These are phyloP conservation scores for Lota lota DNA, from an alignment of 2,113 vertebrate genomes.

Conservation along the genomic window DNA sequence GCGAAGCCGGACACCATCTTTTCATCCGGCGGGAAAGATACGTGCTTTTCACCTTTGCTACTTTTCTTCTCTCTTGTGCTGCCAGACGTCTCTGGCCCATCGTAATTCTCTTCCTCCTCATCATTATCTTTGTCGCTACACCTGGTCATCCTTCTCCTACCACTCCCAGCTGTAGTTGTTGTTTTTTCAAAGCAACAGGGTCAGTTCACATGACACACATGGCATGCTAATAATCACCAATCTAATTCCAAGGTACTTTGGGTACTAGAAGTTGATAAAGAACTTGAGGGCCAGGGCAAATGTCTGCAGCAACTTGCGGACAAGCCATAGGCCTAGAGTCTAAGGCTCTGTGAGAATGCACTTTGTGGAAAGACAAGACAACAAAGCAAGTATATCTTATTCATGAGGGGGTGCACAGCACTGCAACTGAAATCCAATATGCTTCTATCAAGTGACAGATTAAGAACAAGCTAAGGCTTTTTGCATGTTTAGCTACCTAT, in stretches of 20 bases:
- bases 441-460: conserved; percentile 59
- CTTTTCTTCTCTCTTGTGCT: conserved; percentile 31
- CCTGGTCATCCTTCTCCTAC: conserved; percentile 43
- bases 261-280: too few species aligned
- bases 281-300: too few species aligned
- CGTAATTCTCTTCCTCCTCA: conserved; percentile 30
- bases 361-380: conserved; percentile 40
- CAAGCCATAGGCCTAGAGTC: background rate
- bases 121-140: conserved; percentile 35
- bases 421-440: conserved; percentile 57
- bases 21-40: conserved; percentile 73
- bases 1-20: conserved; percentile 71
- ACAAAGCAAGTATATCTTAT: conserved; percentile 67
- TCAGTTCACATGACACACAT: conserved; percentile 11
- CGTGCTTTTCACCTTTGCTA: conserved; percentile 56
- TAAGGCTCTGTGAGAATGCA: background rate
- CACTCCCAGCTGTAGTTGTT: background rate
- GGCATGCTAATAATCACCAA: too few species aligned
- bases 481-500: conserved; percentile 29
- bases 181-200: background rate
- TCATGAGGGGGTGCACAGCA: conserved; percentile 55
- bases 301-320: background rate
- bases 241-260: too few species aligned
- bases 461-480: conserved; percentile 27
- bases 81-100: conserved; percentile 3